Percentiles rank a stretch among this genome's conserved stretches.
phyloP scores from a whole-genome alignment of 2,797 vertebrate species.

The Labroides dimidiatus region DNA sequence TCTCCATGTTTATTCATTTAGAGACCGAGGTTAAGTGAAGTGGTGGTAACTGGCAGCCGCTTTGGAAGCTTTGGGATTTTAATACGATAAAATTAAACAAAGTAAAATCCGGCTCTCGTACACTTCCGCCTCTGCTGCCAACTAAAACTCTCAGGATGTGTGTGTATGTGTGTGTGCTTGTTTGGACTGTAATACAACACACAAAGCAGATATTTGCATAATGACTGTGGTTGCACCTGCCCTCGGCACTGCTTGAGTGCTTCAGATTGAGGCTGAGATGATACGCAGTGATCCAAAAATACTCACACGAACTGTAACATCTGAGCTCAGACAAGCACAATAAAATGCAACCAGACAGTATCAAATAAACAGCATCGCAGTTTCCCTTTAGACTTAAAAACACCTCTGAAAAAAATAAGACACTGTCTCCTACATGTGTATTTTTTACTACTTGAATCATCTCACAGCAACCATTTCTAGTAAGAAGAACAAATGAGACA shows the following conservation, averaged over 20 bases:
- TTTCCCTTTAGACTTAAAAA: not conserved
- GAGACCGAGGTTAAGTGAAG: constrained; percentile 46
- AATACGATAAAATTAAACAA: constrained; percentile 59
- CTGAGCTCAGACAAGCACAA: constrained; percentile 4
- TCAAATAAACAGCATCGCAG: constrained; percentile 10
- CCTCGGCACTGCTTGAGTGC: constrained; percentile 51
- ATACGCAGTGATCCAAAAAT: constrained; percentile 35
- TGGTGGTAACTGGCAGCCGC: constrained; percentile 58
- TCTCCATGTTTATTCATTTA: constrained; percentile 58
- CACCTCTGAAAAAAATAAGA: not conserved
- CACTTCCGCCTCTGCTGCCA: constrained; percentile 37
- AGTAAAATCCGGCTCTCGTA: constrained; percentile 28
- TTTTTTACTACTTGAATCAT: no score
- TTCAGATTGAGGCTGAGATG: constrained; percentile 40
- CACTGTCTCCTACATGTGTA: no score
- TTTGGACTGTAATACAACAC: constrained; percentile 59
- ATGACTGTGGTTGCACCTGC: constrained; percentile 74
- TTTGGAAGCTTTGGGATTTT: constrained; percentile 42
- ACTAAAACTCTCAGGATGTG: constrained; percentile 41
- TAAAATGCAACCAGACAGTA: constrained; percentile 21
- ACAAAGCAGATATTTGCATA: constrained; percentile 78
- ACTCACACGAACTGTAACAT: constrained; percentile 27
- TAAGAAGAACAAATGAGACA: not conserved
- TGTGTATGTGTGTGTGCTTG: constrained; percentile 52
- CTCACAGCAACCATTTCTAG: no score